These are phyloP conservation scores for Vanacampus margaritifer DNA, from an alignment of 2,113 vertebrate species.

Conservation along the genomic window DNA sequence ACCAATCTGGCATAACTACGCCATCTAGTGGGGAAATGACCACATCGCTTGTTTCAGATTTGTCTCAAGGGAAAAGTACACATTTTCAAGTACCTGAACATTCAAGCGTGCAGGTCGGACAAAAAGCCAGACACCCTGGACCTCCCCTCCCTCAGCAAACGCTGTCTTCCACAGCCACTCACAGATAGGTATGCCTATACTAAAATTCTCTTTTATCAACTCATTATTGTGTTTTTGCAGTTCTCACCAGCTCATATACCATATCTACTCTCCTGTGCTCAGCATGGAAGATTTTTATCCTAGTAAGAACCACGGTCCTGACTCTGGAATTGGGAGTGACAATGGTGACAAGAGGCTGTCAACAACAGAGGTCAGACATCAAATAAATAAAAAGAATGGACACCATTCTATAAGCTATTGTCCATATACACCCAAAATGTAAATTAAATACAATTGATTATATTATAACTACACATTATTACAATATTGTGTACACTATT, in stretches of 20 bases:
- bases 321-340: conserved; percentile 97
- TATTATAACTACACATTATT: too few relatives aligned
- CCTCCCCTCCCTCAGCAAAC: conserved; percentile 86
- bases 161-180: conserved; percentile 87
- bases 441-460: too few relatives aligned
- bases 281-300: conserved; percentile 98
- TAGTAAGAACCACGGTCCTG: conserved; percentile 94
- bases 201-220: background rate
- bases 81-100: conserved; percentile 97
- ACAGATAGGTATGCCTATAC: conserved; percentile 83
- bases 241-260: background rate
- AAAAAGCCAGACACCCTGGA: conserved; percentile 97
- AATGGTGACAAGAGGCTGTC: conserved; percentile 96
- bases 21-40: conserved; percentile 37
- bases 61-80: conserved; percentile 98
- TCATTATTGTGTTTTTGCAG: background rate
- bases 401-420: too few relatives aligned
- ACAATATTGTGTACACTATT: too few relatives aligned
- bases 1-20: background rate
- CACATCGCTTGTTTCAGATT: conserved; percentile 75
- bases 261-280: conserved; percentile 15
- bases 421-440: too few relatives aligned
- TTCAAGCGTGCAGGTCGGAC: conserved; percentile 90
- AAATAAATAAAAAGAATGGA: background rate
- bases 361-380: conserved; percentile 86